Percentiles rank a stretch among this genome's conserved stretches.
Conservation (phyloP, 2,888 invertebrate genomes). For the Exephanes ischioxanthus region DNA sequence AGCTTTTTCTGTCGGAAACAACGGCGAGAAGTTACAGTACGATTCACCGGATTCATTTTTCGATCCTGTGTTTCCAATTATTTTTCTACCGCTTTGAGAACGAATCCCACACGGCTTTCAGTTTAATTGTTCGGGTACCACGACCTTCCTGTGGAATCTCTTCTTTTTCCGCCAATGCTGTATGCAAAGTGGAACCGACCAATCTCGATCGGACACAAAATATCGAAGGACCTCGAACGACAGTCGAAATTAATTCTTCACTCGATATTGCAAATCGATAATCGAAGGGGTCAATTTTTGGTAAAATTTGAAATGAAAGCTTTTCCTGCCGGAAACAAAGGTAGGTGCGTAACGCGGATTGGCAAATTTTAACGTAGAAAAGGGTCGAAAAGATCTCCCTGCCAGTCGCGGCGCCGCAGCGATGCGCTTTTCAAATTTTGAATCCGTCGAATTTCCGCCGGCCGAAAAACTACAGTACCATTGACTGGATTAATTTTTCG, state of each 20-base stretch:
- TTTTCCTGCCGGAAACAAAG: not conserved
- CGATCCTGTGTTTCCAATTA: not conserved
- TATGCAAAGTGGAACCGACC: too few relatives aligned
- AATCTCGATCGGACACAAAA: not conserved
- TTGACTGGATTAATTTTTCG: not conserved
- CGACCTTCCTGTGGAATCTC: too few relatives aligned
- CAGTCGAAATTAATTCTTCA: too few relatives aligned
- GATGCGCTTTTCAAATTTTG: slow-evolving; percentile 53
- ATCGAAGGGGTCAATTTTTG: not conserved
- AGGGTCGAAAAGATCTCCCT: slow-evolving; percentile 17
- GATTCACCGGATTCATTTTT: not conserved
- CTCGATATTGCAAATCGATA: not conserved
- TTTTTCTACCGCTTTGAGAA: not conserved
- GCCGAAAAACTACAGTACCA: not conserved
- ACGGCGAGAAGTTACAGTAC: not conserved
- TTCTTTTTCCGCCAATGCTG: too few relatives aligned
- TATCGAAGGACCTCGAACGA: not conserved
- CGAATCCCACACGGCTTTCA: too few relatives aligned
- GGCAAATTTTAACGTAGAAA: slow-evolving; percentile 1
- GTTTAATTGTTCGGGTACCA: too few relatives aligned
- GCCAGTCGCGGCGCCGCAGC: slow-evolving; percentile 5
- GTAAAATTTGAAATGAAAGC: not conserved
- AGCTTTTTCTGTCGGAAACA: not conserved
- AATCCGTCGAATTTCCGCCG: not conserved
- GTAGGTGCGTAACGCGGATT: not conserved